A percentile compares a stretch with the other conserved stretches of the same genome.
Evolutionary conservation across 2,888 invertebrate genomes (phyloP).

Genomic region (Apamea crenata): DNA sequence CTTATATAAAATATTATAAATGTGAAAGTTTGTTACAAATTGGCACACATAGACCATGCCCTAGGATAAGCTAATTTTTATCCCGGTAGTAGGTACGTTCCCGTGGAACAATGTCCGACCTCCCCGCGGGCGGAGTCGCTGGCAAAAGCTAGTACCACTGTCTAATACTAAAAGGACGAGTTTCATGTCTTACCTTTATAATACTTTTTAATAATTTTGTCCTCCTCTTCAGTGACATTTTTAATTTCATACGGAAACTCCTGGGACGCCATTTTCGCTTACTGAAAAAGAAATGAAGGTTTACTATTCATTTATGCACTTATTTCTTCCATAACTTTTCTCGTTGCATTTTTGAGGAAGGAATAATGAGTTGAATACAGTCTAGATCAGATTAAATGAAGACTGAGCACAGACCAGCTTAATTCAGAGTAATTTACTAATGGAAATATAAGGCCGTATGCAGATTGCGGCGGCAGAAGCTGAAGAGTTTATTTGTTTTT

Average conservation of each 20-base stretch:
- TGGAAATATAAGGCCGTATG: background rate
- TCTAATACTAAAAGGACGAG: background rate
- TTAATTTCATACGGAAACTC: slow-evolving; percentile 74
- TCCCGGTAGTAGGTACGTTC: too few relatives aligned
- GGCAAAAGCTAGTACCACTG: too few relatives aligned
- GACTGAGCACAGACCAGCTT: too few relatives aligned
- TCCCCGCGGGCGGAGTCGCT: too few relatives aligned
- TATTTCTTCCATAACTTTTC: background rate
- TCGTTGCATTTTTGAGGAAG: background rate
- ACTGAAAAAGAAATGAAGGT: slow-evolving; percentile 3
- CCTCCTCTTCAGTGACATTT: slow-evolving; percentile 76
- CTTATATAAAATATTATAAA: too few relatives aligned
- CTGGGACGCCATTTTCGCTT: slow-evolving; percentile 54
- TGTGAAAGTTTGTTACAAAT: too few relatives aligned
- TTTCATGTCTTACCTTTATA: slow-evolving; percentile 73
- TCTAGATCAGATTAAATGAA: slow-evolving; percentile 1
- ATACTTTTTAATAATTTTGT: slow-evolving; percentile 76
- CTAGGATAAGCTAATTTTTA: too few relatives aligned
- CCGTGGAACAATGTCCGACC: too few relatives aligned
- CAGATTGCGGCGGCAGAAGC: background rate
- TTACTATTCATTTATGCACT: background rate
- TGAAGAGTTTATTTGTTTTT: too few relatives aligned
- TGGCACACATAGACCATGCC: too few relatives aligned
- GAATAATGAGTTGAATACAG: background rate
- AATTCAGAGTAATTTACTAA: background rate